These are phyloP conservation scores for Marmota flaviventris DNA, from an alignment of 2,113 vertebrate species.

Conservation along the genomic window DNA sequence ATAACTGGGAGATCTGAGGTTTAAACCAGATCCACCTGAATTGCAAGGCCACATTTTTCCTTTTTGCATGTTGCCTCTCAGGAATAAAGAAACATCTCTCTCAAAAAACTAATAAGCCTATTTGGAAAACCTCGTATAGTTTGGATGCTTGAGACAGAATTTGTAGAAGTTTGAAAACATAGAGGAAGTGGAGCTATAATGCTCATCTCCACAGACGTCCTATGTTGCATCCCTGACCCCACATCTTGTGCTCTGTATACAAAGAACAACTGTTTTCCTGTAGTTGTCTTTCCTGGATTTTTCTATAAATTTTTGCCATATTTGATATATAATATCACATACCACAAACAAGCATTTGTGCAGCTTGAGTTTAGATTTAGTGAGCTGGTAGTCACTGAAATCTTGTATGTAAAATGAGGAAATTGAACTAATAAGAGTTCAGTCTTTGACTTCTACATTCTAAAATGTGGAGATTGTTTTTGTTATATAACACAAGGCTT, in stretches of 20 bases:
- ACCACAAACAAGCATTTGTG: constrained; percentile 20
- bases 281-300: constrained; percentile 75
- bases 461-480: neutral
- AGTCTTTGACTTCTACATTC: neutral
- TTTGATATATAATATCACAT: constrained; percentile 75
- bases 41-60: neutral
- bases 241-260: constrained; percentile 44
- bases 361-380: constrained; percentile 47
- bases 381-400: constrained; percentile 32
- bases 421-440: constrained; percentile 47
- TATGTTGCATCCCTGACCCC: neutral
- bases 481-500: neutral
- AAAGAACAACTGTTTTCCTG: constrained; percentile 18
- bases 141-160: neutral
- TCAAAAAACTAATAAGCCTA: neutral
- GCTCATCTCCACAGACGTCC: neutral
- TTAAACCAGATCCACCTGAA: constrained; percentile 10
- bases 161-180: constrained; percentile 13
- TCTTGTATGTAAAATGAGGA: constrained; percentile 54
- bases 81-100: neutral
- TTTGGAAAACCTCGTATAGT: neutral
- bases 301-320: constrained; percentile 59
- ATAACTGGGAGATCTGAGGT: neutral
- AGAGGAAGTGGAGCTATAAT: neutral
- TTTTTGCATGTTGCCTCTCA: neutral